Conservation (phyloP, 1,140 invertebrate species). For the Aporrectodea caliginosa region DNA sequence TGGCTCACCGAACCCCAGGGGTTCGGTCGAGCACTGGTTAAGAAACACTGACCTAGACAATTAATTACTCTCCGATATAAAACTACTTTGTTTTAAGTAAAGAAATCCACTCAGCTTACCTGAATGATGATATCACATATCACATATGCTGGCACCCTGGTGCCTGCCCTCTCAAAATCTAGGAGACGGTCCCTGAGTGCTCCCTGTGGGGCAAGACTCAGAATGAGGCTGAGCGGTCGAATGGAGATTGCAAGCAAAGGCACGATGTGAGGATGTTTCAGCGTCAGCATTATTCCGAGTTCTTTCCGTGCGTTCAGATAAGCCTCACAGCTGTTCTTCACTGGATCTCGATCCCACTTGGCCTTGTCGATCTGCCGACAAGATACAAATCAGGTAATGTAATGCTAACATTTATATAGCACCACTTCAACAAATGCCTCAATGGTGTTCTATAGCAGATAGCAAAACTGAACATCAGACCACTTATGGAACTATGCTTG, state of each 20-base stretch:
- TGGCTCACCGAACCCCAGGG: too few species aligned
- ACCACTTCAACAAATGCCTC: too few species aligned
- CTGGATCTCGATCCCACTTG: constrained; percentile 55
- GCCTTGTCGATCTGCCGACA: constrained; percentile 63
- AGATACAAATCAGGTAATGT: not conserved
- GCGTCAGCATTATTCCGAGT: constrained; percentile 76
- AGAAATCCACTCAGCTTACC: too few species aligned
- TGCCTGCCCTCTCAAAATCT: constrained; percentile 77
- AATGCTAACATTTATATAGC: too few species aligned
- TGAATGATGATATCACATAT: constrained; percentile 83
- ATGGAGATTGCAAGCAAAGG: constrained; percentile 69
- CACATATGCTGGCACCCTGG: constrained; percentile 71
- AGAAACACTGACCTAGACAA: too few species aligned
- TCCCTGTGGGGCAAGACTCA: constrained; percentile 86
- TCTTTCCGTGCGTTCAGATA: constrained; percentile 93
- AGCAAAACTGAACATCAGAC: too few species aligned
- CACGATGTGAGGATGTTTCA: constrained; percentile 87
- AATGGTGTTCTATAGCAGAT: too few species aligned
- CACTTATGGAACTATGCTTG: too few species aligned
- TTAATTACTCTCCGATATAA: too few species aligned
- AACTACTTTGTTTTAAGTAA: too few species aligned
- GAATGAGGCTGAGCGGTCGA: constrained; percentile 81
- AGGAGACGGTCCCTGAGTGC: constrained; percentile 77
- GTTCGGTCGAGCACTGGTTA: too few species aligned
- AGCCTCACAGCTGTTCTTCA: constrained; percentile 67